These are phyloP conservation scores for Barnardius zonarius DNA, from an alignment of 2,113 vertebrate species.

Conservation along the genomic window DNA sequence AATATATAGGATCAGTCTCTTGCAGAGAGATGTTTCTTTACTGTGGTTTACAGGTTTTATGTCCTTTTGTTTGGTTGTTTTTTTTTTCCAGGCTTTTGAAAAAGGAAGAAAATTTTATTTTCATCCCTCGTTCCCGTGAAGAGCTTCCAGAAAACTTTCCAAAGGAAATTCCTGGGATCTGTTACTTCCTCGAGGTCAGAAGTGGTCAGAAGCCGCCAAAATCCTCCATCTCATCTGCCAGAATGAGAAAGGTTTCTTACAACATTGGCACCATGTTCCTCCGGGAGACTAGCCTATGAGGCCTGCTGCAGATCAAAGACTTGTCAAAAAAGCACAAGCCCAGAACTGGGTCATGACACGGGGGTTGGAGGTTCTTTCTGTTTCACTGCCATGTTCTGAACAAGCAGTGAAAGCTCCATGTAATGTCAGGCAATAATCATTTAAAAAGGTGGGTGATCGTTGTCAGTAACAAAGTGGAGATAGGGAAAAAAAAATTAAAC, in stretches of 20 bases:
- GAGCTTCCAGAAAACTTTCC: conserved; percentile 99
- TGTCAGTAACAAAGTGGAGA: conserved; percentile 23
- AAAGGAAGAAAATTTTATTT: conserved; percentile 90
- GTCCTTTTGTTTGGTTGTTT: background rate
- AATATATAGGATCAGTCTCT: background rate
- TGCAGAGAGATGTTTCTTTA: background rate
- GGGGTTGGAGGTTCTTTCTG: conserved; percentile 56
- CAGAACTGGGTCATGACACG: conserved; percentile 67
- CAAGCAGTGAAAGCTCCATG: conserved; percentile 66
- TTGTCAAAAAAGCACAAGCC: conserved; percentile 79
- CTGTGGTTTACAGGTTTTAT: background rate
- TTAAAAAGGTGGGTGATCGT: conserved; percentile 64
- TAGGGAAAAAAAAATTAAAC: background rate
- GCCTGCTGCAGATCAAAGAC: conserved; percentile 72
- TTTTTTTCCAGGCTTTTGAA: conserved; percentile 84
- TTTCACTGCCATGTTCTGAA: conserved; percentile 62
- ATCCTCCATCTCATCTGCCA: conserved; percentile 84
- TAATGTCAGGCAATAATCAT: conserved; percentile 80
- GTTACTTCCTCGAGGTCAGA: conserved; percentile 96
- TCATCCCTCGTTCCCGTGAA: conserved; percentile 91
- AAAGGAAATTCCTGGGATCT: conserved; percentile 95
- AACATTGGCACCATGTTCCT: conserved; percentile 99
- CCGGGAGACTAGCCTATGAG: conserved; percentile 96
- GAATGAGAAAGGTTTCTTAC: conserved; percentile 95
- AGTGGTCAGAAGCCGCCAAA: conserved; percentile 84